These are phyloP conservation scores for Chrysolina oricalcia DNA, from an alignment of 2,888 invertebrate species.

Conservation along the genomic window DNA sequence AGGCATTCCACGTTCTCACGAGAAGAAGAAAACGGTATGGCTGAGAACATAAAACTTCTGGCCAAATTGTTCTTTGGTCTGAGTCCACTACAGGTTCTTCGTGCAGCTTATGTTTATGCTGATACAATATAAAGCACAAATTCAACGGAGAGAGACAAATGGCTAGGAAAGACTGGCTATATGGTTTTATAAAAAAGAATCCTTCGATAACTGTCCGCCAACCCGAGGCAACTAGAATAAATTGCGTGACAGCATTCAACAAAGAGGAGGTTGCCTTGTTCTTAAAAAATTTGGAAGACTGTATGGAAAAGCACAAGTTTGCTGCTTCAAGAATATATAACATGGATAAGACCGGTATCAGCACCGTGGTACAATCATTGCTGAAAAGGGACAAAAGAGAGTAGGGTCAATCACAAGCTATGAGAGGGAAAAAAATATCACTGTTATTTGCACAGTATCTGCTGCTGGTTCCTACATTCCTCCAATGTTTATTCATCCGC, in stretches of 20 bases:
- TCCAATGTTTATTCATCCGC: slow-evolving; percentile 71
- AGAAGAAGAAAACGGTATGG: no score
- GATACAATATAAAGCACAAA: slow-evolving; percentile 13
- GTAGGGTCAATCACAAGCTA: slow-evolving; percentile 68
- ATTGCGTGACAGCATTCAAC: slow-evolving; percentile 36
- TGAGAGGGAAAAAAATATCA: slow-evolving; percentile 68
- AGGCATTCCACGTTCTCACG: no score
- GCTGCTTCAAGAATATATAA: no score
- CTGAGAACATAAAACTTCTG: no score
- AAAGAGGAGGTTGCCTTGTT: slow-evolving; percentile 23
- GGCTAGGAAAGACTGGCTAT: slow-evolving; percentile 28
- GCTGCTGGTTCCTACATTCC: slow-evolving; percentile 67
- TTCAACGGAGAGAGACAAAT: slow-evolving; percentile 19
- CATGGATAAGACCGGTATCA: no score
- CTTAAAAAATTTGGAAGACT: no score
- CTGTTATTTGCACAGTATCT: slow-evolving; percentile 69
- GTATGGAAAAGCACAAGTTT: no score
- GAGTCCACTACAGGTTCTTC: no score
- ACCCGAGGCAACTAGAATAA: slow-evolving; percentile 39
- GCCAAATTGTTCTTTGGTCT: no score
- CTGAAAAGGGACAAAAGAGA: slow-evolving; percentile 62
- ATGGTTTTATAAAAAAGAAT: slow-evolving; percentile 22
- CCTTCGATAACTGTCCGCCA: slow-evolving; percentile 17
- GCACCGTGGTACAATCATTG: slow-evolving; percentile 58
- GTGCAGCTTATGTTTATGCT: slow-evolving; percentile 9